Conservation (phyloP, 1,140 invertebrate species). For the Batillaria attramentaria region DNA sequence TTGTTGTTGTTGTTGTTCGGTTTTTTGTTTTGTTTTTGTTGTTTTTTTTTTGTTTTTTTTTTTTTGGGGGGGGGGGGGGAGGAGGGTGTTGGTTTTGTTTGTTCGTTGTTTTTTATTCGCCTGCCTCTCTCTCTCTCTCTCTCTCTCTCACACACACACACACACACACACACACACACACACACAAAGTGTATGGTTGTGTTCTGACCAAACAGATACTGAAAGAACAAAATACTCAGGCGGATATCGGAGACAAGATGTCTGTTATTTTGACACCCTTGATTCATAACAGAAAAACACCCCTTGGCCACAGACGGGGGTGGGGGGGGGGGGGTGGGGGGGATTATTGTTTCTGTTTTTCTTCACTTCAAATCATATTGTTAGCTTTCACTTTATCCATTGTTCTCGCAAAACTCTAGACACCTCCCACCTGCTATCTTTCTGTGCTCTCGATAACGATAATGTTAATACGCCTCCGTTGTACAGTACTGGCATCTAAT, state of each 20-base stretch:
- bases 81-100: neutral
- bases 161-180: constrained; percentile 5
- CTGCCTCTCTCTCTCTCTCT: neutral
- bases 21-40: neutral
- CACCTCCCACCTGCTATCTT: too few relatives aligned
- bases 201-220: neutral
- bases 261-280: neutral
- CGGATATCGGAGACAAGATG: neutral
- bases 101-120: neutral
- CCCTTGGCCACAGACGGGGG: too few relatives aligned
- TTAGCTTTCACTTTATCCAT: neutral
- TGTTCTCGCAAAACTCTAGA: too few relatives aligned
- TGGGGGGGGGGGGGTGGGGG: too few relatives aligned
- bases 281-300: neutral
- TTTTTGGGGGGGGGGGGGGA: too few relatives aligned
- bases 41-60: neutral
- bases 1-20: neutral
- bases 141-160: neutral
- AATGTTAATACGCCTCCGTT: too few relatives aligned
- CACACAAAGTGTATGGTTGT: neutral
- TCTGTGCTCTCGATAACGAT: too few relatives aligned
- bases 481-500: too few relatives aligned
- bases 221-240: neutral
- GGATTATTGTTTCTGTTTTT: too few relatives aligned
- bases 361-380: neutral